Base-by-base conservation (phyloP, 2,888 invertebrate species). In the Parthenolecanium corni region DNA sequence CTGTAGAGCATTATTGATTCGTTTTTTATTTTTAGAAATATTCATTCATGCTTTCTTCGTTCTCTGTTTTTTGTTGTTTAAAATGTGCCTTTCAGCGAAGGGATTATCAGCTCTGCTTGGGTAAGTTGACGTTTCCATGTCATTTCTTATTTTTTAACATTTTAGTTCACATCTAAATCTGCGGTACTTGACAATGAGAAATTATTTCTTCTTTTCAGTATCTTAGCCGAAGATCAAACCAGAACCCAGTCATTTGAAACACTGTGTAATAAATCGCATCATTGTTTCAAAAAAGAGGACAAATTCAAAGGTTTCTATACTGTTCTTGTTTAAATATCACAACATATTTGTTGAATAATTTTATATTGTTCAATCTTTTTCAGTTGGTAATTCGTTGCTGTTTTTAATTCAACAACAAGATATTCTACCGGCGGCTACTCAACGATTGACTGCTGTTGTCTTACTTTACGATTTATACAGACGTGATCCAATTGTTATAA, bases 271-370 rank as follows among this genome's bases (percentile, higher is more conserved):
- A 63, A 86, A 71, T 78, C 90, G 46, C 86, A 86, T 71, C 87
- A 86, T 71, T 81, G 82, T 68, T 90, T 91, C 73, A 80, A 82
- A 21, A 83, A 83, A 72, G 79, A 82, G 58, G 88, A 89, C 70
- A 83, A 84, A 72, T 89, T 87, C 71, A 88, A 87, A 76, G 76
- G 83, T 83, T 72, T 74, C 76, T 56, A 23, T 56, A 5, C 9
- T 36, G 12, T 25, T 38, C 14, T 6, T 6, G 11, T 20, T 23
- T 21, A 24, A 21, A 18, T 24, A n/a, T 49, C 16, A 21, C 12
- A 18, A 18, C 3, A 5, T 44, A 44, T 44, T 44, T 12, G 4
- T 4, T 44, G 44, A 6, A 5, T 44, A 20, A 42, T 40, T 42
- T 21, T 38, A 36, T 54, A 36, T n/a, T 38, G 18, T n/a, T 47